phyloP scores from a whole-genome alignment of 1,140 invertebrate genomes.

The Macrostomum lignano region DNA sequence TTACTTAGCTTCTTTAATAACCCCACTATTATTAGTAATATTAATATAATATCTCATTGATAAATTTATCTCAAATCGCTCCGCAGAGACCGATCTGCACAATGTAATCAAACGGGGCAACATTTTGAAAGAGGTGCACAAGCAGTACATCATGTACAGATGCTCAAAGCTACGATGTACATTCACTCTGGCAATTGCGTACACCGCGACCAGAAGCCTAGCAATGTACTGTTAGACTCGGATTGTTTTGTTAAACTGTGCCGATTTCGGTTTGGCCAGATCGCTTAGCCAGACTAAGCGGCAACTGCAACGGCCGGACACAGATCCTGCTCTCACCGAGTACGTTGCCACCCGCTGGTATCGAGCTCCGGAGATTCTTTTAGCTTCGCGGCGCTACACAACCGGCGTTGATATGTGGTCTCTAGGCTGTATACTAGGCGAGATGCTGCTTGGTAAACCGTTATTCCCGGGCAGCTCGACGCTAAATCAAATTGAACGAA shows the following conservation, averaged over 20 bases:
- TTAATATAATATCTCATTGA: too few relatives aligned
- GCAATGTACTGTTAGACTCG: constrained; percentile 39
- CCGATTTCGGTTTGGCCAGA: constrained; percentile 60
- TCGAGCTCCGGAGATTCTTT: constrained; percentile 6
- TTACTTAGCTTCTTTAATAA: too few relatives aligned
- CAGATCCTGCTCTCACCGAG: constrained; percentile 10
- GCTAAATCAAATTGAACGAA: constrained; percentile 56
- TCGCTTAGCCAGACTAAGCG: constrained; percentile 36
- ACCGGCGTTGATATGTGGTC: constrained; percentile 5
- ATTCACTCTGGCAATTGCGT: constrained; percentile 70
- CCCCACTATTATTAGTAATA: too few relatives aligned
- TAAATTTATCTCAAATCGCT: too few relatives aligned
- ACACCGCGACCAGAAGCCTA: constrained; percentile 55
- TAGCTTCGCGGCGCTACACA: constrained; percentile 14
- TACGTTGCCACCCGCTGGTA: constrained; percentile 7
- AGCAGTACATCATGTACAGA: constrained; percentile 64
- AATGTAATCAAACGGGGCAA: constrained; percentile 61
- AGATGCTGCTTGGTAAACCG: constrained; percentile 6
- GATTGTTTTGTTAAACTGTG: constrained; percentile 42
- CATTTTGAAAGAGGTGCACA: constrained; percentile 59
- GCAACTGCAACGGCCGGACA: constrained; percentile 42
- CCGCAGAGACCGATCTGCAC: constrained; percentile 64
- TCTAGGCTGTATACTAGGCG: constrained; percentile 6
- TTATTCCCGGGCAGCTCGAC: constrained; percentile 27
- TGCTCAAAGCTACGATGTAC: constrained; percentile 60